These are phyloP conservation scores for Eupelmus urozonus DNA, from an alignment of 2,888 invertebrate genomes.

Conservation along the genomic window DNA sequence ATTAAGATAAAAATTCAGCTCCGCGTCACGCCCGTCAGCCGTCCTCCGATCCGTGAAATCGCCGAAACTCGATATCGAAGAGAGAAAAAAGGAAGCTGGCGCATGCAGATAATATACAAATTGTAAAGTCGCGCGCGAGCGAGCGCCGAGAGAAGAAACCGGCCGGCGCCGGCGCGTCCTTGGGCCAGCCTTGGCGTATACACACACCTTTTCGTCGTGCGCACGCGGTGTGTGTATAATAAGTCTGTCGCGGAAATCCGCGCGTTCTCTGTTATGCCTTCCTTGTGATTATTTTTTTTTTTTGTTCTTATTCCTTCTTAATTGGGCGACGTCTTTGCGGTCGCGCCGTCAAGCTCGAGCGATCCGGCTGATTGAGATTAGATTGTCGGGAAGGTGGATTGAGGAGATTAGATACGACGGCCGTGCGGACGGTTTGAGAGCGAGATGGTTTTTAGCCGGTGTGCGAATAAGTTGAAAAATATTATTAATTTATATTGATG, in stretches of 20 bases:
- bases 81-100: not conserved
- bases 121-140: not conserved
- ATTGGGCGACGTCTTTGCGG: not conserved
- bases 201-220: not conserved
- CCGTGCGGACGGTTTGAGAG: no score
- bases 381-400: no score
- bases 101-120: no score
- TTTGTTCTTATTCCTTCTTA: not conserved
- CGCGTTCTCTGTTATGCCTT: not conserved
- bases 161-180: slow-evolving; percentile 33
- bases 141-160: not conserved
- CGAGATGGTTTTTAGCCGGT: no score
- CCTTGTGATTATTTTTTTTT: not conserved
- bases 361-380: no score
- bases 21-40: no score
- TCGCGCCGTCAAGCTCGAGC: no score
- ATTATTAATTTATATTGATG: no score
- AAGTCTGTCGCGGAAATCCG: not conserved
- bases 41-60: no score
- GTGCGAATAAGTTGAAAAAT: no score
- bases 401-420: no score
- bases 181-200: slow-evolving; percentile 38
- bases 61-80: not conserved
- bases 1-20: no score
- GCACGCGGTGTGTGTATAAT: not conserved